Evolutionary conservation across 1,140 invertebrate species (phyloP), one percentile per base, ranked within the genome.

Genomic region (Drosophila repleta): DNA sequence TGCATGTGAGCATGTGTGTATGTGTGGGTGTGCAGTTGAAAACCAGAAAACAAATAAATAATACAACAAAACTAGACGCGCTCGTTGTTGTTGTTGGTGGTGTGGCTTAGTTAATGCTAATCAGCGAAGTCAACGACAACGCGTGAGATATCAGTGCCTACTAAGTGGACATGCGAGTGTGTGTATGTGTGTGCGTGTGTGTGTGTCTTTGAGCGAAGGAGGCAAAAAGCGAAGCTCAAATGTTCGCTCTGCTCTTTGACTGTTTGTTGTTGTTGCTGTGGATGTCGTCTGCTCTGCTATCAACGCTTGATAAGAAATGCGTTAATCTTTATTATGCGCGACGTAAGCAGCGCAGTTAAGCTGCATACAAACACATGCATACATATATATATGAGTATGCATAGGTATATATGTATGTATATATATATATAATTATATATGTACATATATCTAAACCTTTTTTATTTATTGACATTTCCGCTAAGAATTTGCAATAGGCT

Each of bases 231-330:
- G 64, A 60, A 74, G 70, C 70, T 74, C 64, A 67, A 68, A 73
- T 46, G 68, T 4, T 58, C 68, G 64, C 64, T 48, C 64, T 67
- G 64, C 70, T 73, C 64, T 73, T 68, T 60, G 37, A 29, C 48
- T 61, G 63, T 68, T 29, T 69, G 43, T 64, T 58, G 15, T 18
- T 58, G 29, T 32, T 39, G 53, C 15, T 58, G 52, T 57, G 32
- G 52, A 65, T 60, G 61, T 57, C 67, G 67, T 66, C 68, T 66
- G 68, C 62, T 41, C 45, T 64, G 80, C 82, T 85, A 85, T 85
- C 81, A 80, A 74, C 68, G 77, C 74, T 79, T 88, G 82, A 87
- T 87, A 87, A 87, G 82, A 87, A 87, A 87, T 87, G 82, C 82
- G 82, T 87, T 87, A 87, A 87, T 87, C 82, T 87, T 87, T 87